phyloP scores from a whole-genome alignment of 23 tunicate species.

The Ascidia mentula region DNA sequence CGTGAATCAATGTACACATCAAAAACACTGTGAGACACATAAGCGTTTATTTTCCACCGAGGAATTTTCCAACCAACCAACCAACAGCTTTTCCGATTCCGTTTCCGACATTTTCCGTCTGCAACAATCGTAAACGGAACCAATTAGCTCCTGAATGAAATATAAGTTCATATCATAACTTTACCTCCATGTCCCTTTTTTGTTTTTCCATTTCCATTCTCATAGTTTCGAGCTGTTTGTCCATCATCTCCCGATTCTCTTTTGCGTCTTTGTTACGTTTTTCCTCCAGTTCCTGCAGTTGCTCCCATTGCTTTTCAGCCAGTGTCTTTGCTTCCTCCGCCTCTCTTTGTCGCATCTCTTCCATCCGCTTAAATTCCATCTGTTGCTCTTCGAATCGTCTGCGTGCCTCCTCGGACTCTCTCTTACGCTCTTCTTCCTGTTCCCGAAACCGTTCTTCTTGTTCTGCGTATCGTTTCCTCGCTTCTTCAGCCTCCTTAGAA shows the following conservation, averaged over 20 bases:
- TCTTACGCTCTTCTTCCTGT: neutral
- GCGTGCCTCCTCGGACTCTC: neutral
- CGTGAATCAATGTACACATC: too few relatives aligned
- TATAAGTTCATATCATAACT: too few relatives aligned
- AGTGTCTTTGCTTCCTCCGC: neutral
- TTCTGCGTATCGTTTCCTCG: neutral
- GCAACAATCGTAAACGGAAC: too few relatives aligned
- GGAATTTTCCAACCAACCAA: too few relatives aligned
- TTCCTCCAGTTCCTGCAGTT: neutral
- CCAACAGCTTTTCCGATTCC: too few relatives aligned
- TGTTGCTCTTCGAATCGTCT: neutral
- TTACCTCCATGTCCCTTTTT: neutral
- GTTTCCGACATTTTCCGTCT: too few relatives aligned
- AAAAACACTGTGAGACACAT: too few relatives aligned
- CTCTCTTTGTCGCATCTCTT: neutral
- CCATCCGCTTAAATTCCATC: neutral
- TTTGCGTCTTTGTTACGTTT: neutral
- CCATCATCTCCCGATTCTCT: neutral
- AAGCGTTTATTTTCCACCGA: too few relatives aligned
- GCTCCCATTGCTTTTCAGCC: constrained; percentile 8
- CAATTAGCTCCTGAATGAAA: too few relatives aligned
- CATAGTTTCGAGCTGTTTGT: neutral
- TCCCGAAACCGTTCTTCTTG: constrained; percentile 3
- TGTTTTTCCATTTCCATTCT: neutral
- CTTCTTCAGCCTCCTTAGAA: neutral